phyloP scores from a whole-genome alignment of 37 sponge, comb jelly and placozoan genomes.

The Aphrocallistes beatrix region DNA sequence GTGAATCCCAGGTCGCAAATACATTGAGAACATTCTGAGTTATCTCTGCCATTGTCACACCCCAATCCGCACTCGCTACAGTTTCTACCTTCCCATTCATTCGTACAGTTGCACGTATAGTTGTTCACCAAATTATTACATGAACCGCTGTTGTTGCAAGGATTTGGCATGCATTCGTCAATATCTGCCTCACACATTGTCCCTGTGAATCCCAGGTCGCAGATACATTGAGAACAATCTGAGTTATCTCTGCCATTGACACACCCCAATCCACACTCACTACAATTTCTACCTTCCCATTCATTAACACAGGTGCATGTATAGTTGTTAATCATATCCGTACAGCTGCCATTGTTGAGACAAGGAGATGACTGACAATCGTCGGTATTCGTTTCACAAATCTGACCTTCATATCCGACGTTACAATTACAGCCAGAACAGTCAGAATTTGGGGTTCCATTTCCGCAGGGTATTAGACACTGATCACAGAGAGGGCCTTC shows the following conservation, averaged over 20 bases:
- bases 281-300: background rate
- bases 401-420: conserved; percentile 11
- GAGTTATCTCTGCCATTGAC: background rate
- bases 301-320: conserved; percentile 20
- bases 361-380: conserved; percentile 23
- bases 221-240: background rate
- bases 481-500: background rate
- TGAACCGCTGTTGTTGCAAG: conserved; percentile 22
- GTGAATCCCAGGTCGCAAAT: background rate
- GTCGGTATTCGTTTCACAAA: conserved; percentile 20
- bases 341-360: conserved; percentile 23
- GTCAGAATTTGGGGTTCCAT: background rate
- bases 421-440: background rate
- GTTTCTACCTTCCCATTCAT: background rate
- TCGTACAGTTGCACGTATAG: conserved; percentile 18
- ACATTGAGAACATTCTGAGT: background rate
- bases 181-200: conserved; percentile 19
- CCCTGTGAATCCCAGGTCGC: conserved; percentile 21
- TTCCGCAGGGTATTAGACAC: background rate
- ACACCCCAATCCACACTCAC: background rate
- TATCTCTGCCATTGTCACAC: conserved; percentile 20
- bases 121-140: conserved; percentile 26
- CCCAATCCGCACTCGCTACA: background rate
- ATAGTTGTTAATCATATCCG: conserved; percentile 5
- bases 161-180: conserved; percentile 22